Base-by-base conservation (phyloP, 1,140 invertebrate genomes). In the Orius insidiosus region DNA sequence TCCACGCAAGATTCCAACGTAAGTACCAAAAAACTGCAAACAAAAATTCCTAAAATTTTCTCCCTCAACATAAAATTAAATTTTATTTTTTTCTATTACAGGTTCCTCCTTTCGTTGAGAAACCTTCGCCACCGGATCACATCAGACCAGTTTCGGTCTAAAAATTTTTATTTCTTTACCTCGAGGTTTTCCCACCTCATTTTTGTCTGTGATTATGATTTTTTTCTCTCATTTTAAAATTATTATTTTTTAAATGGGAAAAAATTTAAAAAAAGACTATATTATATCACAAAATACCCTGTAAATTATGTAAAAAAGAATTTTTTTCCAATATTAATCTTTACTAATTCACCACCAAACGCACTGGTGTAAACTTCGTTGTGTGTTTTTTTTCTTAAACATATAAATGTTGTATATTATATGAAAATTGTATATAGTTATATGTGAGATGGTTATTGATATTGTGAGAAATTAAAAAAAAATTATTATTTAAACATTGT, bases 121-220 rank as follows among this genome's bases (percentile, higher is more conserved):
- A 53, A 33, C 35, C 52, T 4, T 44, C 48, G 34, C 40, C 51
- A n/a, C 42, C 52, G 13, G 52, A 53, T 7, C 24, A 24, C 45
- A 50, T 19, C 11, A 50, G 52, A 40, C 48, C 48, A 11, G 52
- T 53, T 1, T 53, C 52, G 13, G 39, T 42, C n/a, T 48, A 33
- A 36, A 33, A 31, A 4, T 36, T 15, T 15, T 36, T 15, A n/a
- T 36, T 15, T n/a, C 5, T 36, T 36, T n/a, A 30, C n/a, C 6
- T 40, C 16, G 24, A 31, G n/a, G n/a, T 11, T n/a, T 43, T 18
- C 41, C 38, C n/a, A n/a, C 41, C 24, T n/a, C n/a, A 43, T 30
- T 18, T 43, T 43, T 30, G 41, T 43, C 41, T 43, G 41, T 43
- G 41, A 43, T 43, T 43, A 43, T 10, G 24, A 30, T 36, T 36